Percentiles rank a stretch among this genome's conserved stretches.
phyloP scores from a whole-genome alignment of 2,113 vertebrate genomes.

The Oxyura jamaicensis region DNA sequence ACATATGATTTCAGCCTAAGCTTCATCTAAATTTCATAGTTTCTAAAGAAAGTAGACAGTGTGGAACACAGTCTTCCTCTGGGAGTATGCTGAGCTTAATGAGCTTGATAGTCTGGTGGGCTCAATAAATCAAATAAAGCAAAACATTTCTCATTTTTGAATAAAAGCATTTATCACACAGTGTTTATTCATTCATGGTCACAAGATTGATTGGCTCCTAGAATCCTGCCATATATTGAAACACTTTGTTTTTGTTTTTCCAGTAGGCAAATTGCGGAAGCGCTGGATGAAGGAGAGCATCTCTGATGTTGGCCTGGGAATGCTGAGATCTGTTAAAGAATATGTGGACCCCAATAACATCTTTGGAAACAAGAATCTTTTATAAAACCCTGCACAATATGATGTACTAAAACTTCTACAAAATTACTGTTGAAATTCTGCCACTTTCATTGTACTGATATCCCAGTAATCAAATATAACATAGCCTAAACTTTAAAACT shows the following conservation, averaged over 20 bases:
- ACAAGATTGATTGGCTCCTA: conserved; percentile 96
- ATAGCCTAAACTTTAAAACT: conserved; percentile 69
- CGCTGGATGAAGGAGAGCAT: conserved; percentile 94
- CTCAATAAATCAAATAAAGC: conserved; percentile 99
- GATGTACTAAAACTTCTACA: conserved; percentile 42
- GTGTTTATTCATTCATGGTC: conserved; percentile 98
- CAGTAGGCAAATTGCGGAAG: conserved; percentile 99
- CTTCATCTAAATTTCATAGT: conserved; percentile 80
- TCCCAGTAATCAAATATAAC: conserved; percentile 82
- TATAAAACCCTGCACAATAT: conserved; percentile 80
- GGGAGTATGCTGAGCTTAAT: conserved; percentile 95
- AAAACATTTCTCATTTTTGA: conserved; percentile 99
- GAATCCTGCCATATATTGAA: conserved; percentile 86
- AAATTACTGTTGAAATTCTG: conserved; percentile 57
- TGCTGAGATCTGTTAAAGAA: conserved; percentile 96
- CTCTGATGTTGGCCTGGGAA: conserved; percentile 93
- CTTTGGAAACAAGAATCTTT: conserved; percentile 97
- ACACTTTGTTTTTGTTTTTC: conserved; percentile 79
- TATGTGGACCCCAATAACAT: conserved; percentile 97
- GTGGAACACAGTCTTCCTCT: conserved; percentile 88
- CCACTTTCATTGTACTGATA: conserved; percentile 72
- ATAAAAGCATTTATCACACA: conserved; percentile 99
- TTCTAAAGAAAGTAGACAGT: conserved; percentile 81
- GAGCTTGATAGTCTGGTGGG: conserved; percentile 99
- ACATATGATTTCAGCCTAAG: conserved; percentile 62